Conservation (phyloP, 2,113 vertebrate species). For the Melanostigma gelatinosum region DNA sequence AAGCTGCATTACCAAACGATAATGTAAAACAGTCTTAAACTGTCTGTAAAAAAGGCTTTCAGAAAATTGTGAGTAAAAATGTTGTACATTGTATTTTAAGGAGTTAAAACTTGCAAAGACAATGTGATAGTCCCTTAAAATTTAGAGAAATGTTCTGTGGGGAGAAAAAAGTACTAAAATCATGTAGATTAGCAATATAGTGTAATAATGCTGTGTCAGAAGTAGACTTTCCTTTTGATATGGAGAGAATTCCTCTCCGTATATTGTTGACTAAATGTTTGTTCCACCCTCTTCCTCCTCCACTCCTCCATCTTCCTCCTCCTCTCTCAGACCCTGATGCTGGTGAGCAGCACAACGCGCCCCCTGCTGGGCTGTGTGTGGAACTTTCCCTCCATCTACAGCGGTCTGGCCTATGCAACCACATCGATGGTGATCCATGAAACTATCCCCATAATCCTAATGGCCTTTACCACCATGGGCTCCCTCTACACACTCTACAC, state of each 20-base stretch:
- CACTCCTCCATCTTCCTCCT: not conserved
- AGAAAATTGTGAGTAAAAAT: not conserved
- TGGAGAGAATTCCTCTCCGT: not conserved
- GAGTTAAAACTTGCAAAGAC: not conserved
- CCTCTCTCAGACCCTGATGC: conserved; percentile 78
- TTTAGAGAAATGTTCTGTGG: not conserved
- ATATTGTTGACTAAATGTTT: not conserved
- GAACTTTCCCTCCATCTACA: conserved; percentile 78
- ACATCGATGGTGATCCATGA: conserved; percentile 86
- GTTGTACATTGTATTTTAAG: not conserved
- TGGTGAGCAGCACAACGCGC: conserved; percentile 84
- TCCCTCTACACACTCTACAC: conserved; percentile 82
- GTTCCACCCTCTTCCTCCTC: not conserved
- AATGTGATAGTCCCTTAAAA: not conserved
- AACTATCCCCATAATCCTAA: conserved; percentile 80
- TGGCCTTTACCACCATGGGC: conserved; percentile 81
- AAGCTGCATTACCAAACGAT: not conserved
- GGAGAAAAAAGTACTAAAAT: not conserved
- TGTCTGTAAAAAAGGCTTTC: not conserved
- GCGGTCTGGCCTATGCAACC: conserved; percentile 80
- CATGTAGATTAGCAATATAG: not conserved
- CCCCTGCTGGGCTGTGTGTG: conserved; percentile 85
- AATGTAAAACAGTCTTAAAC: not conserved
- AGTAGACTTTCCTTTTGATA: not conserved
- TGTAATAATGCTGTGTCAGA: not conserved